These are phyloP conservation scores for Trachymyrmex cornetzi DNA, from an alignment of 1,140 invertebrate species.

Conservation along the genomic window DNA sequence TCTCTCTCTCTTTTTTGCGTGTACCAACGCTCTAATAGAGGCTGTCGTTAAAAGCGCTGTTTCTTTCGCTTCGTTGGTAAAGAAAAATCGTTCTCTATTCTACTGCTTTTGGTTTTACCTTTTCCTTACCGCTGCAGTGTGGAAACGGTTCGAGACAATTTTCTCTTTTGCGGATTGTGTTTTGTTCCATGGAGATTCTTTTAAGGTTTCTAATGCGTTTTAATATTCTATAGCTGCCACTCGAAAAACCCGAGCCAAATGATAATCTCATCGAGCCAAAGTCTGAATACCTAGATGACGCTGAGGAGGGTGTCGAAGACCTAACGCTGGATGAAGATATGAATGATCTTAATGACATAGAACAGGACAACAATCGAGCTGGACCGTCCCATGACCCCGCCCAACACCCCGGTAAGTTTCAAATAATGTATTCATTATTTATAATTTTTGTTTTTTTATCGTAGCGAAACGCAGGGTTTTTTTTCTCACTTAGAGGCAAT, in stretches of 20 bases:
- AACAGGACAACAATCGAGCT: conserved; percentile 87
- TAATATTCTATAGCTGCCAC: conserved; percentile 78
- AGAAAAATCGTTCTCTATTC: conserved; percentile 82
- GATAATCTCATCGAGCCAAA: conserved; percentile 90
- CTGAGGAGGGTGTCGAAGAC: conserved; percentile 93
- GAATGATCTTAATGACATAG: conserved; percentile 89
- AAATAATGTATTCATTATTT: conserved; percentile 11
- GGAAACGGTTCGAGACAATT: conserved; percentile 83
- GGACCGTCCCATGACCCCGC: conserved; percentile 86
- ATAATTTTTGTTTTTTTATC: conserved; percentile 59
- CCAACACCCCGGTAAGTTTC: conserved; percentile 86
- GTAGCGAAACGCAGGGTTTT: conserved; percentile 72
- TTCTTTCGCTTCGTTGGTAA: conserved; percentile 83
- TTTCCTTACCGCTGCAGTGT: conserved; percentile 75
- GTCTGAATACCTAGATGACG: conserved; percentile 92
- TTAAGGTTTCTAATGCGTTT: not conserved
- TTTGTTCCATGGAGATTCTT: not conserved
- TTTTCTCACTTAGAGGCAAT: conserved; percentile 35
- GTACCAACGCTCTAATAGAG: conserved; percentile 81
- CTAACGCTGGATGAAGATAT: conserved; percentile 93
- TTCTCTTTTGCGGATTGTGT: not conserved
- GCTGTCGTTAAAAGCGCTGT: conserved; percentile 40
- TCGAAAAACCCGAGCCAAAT: conserved; percentile 85
- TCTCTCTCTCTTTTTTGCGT: not conserved
- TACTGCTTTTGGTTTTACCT: conserved; percentile 77